Base-by-base conservation (phyloP, 2,888 invertebrate genomes). In the Drosophila infuscata region DNA sequence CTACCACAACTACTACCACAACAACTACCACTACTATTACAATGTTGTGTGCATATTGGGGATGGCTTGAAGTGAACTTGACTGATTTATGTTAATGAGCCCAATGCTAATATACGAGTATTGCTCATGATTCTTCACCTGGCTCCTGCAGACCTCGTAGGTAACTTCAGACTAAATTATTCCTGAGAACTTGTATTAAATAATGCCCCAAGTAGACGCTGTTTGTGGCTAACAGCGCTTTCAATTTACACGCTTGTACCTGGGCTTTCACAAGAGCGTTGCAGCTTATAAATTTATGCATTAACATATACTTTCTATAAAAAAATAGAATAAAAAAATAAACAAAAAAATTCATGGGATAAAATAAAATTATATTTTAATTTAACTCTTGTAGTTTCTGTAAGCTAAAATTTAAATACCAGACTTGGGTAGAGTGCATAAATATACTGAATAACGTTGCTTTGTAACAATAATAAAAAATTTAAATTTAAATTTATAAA, bases 31-130 rank as follows among this genome's bases (percentile, higher is more conserved):
- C 4, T 11, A 36, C 25, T 17, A 54, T n/a, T 54, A 48, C 67
- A 32, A n/a, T 38, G 38, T 53, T 53, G 36, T 17, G 25, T 25
- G n/a, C 41, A 35, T 29, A 51, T 52, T 46, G 57, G 59, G 58
- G 36, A 60, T 46, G 48, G 30, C 70, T 49, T 48, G 12, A 48
- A 41, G 43, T 29, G 7, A 62, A 58, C 35, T 68, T 32, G 25
- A 53, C 58, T 74, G 57, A 54, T 66, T 74, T 71, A 74, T 65
- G 66, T 54, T 64, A 57, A 74, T 57, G 29, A 53, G 38, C 11
- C 36, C 46, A 48, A 68, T 54, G 68, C 35, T 49, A 56, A 56
- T 49, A 17, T 25, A 36, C 48, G 17, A 48, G 32, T 32, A n/a
- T 57, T 12, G 57, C 38, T 57, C 12, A 29, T 30, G 29, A 38